A percentile compares a stretch with the other conserved stretches of the same genome.
Evolutionary conservation across 2,888 invertebrate genomes (phyloP).

Genomic region (Metellina segmentata): DNA sequence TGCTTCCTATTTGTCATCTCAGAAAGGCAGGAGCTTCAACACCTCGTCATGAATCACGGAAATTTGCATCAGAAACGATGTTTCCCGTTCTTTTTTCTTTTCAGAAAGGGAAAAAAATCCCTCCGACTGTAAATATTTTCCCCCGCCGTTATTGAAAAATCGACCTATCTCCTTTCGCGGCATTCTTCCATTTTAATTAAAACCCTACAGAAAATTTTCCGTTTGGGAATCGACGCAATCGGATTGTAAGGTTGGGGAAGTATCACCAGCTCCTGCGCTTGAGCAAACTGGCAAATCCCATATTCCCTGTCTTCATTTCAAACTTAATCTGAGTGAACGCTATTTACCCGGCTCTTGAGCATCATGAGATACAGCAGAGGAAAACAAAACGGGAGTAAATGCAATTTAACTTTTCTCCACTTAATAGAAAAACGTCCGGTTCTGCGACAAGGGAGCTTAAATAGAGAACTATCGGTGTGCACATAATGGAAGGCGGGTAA

Average conservation of each 20-base stretch:
- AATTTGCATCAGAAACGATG: not conserved
- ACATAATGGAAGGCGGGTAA: constrained; percentile 18
- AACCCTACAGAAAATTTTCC: not conserved
- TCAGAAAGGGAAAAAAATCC: not conserved
- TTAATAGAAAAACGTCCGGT: constrained; percentile 39
- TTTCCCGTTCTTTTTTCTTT: not conserved
- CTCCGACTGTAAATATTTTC: not conserved
- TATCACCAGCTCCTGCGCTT: not conserved
- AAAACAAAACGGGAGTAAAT: constrained; percentile 12
- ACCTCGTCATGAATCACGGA: not conserved
- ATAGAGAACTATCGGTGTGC: constrained; percentile 10
- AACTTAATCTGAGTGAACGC: constrained; percentile 41
- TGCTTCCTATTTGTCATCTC: not conserved
- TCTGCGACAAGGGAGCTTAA: constrained; percentile 3
- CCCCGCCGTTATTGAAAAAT: not conserved
- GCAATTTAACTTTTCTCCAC: constrained; percentile 42
- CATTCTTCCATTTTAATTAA: not conserved
- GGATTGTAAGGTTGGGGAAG: too few relatives aligned
- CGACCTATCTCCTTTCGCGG: not conserved
- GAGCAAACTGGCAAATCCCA: constrained; percentile 48
- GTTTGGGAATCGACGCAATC: not conserved
- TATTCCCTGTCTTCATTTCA: constrained; percentile 27
- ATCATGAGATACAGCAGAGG: not conserved
- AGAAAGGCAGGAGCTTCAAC: not conserved
- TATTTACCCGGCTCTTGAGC: constrained; percentile 10